These are phyloP conservation scores for Psittacula derbiana DNA, from an alignment of 2,797 vertebrate genomes.

Conservation along the genomic window DNA sequence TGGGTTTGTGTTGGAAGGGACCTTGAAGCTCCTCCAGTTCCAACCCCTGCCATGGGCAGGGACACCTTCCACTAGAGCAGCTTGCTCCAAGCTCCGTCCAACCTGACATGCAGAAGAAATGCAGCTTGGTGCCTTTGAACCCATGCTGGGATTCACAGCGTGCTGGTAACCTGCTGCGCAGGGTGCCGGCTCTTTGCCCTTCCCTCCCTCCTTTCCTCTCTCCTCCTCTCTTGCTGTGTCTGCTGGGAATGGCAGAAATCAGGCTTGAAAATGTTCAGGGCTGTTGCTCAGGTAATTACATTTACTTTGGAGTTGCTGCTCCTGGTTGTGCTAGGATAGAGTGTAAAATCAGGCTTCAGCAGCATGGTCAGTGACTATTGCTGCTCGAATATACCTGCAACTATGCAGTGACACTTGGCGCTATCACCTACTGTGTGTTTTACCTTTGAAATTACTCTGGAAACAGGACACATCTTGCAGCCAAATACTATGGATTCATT, in stretches of 20 bases:
- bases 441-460: constrained; percentile 17
- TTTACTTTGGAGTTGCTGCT: background rate
- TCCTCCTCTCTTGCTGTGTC: background rate
- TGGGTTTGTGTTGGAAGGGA: background rate
- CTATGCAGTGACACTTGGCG: background rate
- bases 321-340: background rate
- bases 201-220: background rate
- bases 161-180: background rate
- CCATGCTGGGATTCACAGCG: accelerated
- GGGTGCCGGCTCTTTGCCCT: accelerated
- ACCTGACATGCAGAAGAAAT: background rate
- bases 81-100: background rate
- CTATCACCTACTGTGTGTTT: background rate
- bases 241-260: background rate
- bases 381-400: background rate
- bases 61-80: background rate
- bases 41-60: background rate
- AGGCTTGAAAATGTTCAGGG: background rate
- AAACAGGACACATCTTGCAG: background rate
- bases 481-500: background rate
- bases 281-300: background rate
- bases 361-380: background rate
- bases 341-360: background rate
- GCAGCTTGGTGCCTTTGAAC: background rate
- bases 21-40: background rate